Conservation (phyloP, 2,797 vertebrate species). For the Distichodus sexfasciatus region DNA sequence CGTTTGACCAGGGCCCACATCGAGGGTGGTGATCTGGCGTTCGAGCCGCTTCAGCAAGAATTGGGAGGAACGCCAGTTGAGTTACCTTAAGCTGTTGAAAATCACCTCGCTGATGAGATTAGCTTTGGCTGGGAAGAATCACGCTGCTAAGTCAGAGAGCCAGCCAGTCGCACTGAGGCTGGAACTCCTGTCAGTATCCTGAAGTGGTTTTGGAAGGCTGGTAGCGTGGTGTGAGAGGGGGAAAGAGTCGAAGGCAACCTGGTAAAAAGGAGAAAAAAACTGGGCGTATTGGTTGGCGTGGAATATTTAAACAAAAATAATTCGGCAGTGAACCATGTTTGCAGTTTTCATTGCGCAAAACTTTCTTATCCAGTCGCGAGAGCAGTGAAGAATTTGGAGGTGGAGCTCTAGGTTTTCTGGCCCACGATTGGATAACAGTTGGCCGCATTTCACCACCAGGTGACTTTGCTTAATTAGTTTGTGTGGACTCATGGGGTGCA, state of each 20-base stretch:
- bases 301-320: too few relatives aligned
- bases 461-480: conserved; percentile 59
- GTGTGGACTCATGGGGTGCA: conserved; percentile 37
- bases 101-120: conserved; percentile 83
- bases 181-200: too few relatives aligned
- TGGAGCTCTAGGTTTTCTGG: conserved; percentile 3
- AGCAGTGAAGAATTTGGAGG: too few relatives aligned
- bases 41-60: too few relatives aligned
- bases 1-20: conserved; percentile 50
- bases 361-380: too few relatives aligned
- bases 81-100: conserved; percentile 82
- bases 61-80: conserved; percentile 61
- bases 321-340: conserved; percentile 13
- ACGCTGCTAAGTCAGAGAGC: conserved; percentile 82
- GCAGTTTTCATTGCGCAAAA: too few relatives aligned
- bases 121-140: conserved; percentile 85
- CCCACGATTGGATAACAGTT: conserved; percentile 47
- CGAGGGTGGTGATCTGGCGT: too few relatives aligned
- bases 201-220: too few relatives aligned
- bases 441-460: conserved; percentile 56
- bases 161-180: conserved; percentile 72
- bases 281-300: too few relatives aligned
- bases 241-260: too few relatives aligned
- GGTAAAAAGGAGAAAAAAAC: too few relatives aligned
- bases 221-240: conserved; percentile 36